These are phyloP conservation scores for Stegodyphus dumicola DNA, from an alignment of 1,140 invertebrate genomes.

Conservation along the genomic window DNA sequence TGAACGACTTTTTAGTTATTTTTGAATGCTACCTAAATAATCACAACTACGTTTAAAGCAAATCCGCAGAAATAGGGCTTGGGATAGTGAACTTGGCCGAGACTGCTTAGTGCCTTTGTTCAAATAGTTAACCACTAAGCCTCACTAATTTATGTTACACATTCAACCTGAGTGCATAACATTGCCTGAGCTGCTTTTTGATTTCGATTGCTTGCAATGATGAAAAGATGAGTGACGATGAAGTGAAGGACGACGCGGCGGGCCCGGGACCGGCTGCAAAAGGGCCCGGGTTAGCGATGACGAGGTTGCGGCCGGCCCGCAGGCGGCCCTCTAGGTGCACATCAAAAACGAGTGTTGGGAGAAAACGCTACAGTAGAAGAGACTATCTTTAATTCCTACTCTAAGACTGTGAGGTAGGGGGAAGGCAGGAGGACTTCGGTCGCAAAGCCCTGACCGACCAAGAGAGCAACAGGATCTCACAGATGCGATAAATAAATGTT, in stretches of 20 bases:
- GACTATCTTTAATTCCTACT: slow-evolving; percentile 45
- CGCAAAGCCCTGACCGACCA: background rate
- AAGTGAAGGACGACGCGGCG: slow-evolving; percentile 23
- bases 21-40: too few relatives aligned
- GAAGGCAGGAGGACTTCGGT: slow-evolving; percentile 17
- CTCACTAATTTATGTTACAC: slow-evolving; percentile 60
- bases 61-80: too few relatives aligned
- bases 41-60: too few relatives aligned
- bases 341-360: slow-evolving; percentile 61
- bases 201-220: slow-evolving; percentile 62
- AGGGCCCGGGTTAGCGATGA: background rate
- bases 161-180: slow-evolving; percentile 61
- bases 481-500: too few relatives aligned
- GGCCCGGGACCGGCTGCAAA: slow-evolving; percentile 24
- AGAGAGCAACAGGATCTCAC: background rate
- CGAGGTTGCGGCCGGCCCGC: slow-evolving; percentile 42
- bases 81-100: slow-evolving; percentile 44
- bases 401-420: slow-evolving; percentile 60
- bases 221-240: slow-evolving; percentile 56
- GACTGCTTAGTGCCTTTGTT: slow-evolving; percentile 53
- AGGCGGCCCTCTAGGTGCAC: slow-evolving; percentile 55
- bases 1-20: too few relatives aligned
- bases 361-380: slow-evolving; percentile 61
- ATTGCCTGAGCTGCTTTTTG: slow-evolving; percentile 62
- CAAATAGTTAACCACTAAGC: slow-evolving; percentile 57